Evolutionary conservation across 2,888 invertebrate species (phyloP).

Genomic region (Brachycybe producta): DNA sequence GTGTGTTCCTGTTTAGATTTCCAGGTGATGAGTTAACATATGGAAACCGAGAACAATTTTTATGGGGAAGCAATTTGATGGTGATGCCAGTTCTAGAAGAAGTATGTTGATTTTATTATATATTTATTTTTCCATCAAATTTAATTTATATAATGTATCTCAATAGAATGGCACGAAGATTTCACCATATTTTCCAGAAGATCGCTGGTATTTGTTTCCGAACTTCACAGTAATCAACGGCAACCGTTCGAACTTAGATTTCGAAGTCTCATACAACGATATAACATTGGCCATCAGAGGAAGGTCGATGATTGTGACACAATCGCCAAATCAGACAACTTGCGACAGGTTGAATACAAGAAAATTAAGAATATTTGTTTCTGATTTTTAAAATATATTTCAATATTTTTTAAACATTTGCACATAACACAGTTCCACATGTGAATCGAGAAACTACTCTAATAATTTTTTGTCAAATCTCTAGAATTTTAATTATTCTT

Average conservation of each 20-base stretch:
- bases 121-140: no score
- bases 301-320: conserved; percentile 3
- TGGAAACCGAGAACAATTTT: conserved; percentile 56
- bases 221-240: conserved; percentile 6
- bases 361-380: no score
- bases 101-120: no score
- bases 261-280: not conserved
- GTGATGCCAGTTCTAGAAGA: conserved; percentile 54
- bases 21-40: conserved; percentile 48
- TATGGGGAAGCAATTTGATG: conserved; percentile 61
- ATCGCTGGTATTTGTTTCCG: conserved; percentile 51
- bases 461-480: not conserved
- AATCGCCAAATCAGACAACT: not conserved
- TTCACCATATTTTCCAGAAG: conserved; percentile 48
- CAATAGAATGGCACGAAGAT: conserved; percentile 35
- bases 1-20: no score
- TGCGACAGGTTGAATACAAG: not conserved
- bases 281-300: conserved; percentile 8
- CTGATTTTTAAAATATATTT: no score
- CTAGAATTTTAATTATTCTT: not conserved
- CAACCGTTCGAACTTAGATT: not conserved
- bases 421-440: not conserved
- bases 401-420: not conserved
- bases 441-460: not conserved
- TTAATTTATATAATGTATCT: not conserved